Conservation (phyloP, 2,113 vertebrate genomes). For the Dasyprocta punctata region DNA sequence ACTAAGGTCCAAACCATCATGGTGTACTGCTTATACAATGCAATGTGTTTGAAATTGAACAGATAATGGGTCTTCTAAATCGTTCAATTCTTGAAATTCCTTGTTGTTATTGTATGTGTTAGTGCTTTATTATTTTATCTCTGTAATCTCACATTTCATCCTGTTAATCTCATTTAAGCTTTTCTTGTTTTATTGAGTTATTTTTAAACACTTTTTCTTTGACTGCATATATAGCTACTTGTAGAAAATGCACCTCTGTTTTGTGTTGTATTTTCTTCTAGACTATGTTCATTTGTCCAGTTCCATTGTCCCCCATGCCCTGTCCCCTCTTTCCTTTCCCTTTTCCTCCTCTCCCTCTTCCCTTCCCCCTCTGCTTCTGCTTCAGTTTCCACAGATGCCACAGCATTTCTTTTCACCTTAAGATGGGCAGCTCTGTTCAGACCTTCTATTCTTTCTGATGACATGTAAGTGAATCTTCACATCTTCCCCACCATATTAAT, state of each 20-base stretch:
- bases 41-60: conserved; percentile 26
- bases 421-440: neutral
- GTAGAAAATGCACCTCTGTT: neutral
- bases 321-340: neutral
- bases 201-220: conserved; percentile 7
- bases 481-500: neutral
- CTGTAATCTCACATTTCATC: neutral
- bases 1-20: neutral
- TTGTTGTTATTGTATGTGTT: neutral
- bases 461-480: neutral
- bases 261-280: conserved; percentile 1
- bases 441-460: conserved; percentile 1
- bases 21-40: neutral
- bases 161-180: neutral
- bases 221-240: neutral
- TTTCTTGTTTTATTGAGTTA: conserved; percentile 32
- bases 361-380: neutral
- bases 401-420: neutral
- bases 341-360: no score
- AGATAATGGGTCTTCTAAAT: conserved; percentile 1
- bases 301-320: neutral
- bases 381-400: neutral
- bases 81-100: conserved; percentile 13
- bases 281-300: neutral
- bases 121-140: conserved; percentile 32